phyloP scores from a whole-genome alignment of 35 echinoderm and acorn worm genomes.

The Antedon bifida region DNA sequence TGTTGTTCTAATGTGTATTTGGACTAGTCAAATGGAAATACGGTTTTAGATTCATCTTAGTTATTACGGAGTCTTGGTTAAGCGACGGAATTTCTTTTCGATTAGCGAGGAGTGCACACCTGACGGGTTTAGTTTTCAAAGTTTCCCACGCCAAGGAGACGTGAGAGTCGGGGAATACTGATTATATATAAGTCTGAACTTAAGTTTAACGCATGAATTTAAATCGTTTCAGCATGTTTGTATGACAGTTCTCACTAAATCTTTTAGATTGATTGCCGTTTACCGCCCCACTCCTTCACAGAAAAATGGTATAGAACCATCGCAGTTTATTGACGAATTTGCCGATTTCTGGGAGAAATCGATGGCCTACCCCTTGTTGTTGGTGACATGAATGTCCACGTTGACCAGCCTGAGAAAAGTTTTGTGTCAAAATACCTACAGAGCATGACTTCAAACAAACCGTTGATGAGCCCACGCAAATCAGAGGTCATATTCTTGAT shows the following conservation, averaged over 20 bases:
- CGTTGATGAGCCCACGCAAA: too few relatives aligned
- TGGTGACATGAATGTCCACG: conserved; percentile 14
- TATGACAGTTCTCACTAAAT: background rate
- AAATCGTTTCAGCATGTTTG: background rate
- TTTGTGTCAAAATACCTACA: background rate
- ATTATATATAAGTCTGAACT: conserved; percentile 13
- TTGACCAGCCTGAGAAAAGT: background rate
- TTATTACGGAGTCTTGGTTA: too few relatives aligned
- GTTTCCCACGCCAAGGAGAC: too few relatives aligned
- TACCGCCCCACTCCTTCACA: background rate
- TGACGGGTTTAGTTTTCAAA: too few relatives aligned
- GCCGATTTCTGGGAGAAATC: conserved; percentile 1
- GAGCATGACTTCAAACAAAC: background rate
- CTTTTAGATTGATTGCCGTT: background rate
- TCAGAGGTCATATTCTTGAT: too few relatives aligned
- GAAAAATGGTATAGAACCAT: background rate
- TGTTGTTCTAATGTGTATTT: too few relatives aligned
- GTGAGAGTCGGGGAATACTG: background rate
- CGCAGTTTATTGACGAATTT: conserved; percentile 11
- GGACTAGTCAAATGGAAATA: too few relatives aligned
- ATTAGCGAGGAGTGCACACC: too few relatives aligned
- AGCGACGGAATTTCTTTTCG: too few relatives aligned
- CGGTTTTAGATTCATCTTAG: too few relatives aligned
- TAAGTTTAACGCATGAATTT: background rate
- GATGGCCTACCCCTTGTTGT: background rate